Evolutionary conservation across 2,113 vertebrate genomes (phyloP).

Genomic region (Pterocles orientalis): DNA sequence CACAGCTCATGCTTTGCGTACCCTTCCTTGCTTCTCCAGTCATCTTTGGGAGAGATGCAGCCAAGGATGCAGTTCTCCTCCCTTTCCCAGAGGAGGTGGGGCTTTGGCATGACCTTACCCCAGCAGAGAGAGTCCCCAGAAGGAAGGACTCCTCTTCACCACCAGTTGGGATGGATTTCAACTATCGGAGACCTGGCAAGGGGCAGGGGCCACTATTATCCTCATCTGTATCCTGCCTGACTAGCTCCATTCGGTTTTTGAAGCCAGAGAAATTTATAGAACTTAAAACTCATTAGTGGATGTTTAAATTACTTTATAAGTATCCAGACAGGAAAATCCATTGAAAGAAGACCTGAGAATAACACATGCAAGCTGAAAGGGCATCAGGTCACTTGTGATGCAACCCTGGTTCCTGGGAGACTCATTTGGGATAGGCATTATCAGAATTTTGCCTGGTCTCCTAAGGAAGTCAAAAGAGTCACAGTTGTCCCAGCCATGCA

Average conservation of each 20-base stretch:
- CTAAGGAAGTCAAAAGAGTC: background rate
- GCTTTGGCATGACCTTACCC: background rate
- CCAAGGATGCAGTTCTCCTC: background rate
- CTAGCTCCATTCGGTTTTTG: background rate
- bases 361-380: background rate
- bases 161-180: background rate
- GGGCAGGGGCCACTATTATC: background rate
- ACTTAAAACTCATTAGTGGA: background rate
- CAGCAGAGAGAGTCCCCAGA: background rate
- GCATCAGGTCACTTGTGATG: background rate
- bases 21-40: slow-evolving; percentile 1
- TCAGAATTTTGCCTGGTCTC: background rate
- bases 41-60: background rate
- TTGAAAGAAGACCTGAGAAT: background rate
- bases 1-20: background rate
- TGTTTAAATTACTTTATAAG: background rate
- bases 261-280: background rate
- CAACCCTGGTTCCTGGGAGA: background rate
- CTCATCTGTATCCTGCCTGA: background rate
- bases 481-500: background rate
- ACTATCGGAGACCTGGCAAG: background rate
- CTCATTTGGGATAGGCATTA: background rate
- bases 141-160: background rate
- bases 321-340: background rate
- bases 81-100: background rate